Conservation (phyloP, 2,113 vertebrate genomes). For the Scalopus aquaticus region DNA sequence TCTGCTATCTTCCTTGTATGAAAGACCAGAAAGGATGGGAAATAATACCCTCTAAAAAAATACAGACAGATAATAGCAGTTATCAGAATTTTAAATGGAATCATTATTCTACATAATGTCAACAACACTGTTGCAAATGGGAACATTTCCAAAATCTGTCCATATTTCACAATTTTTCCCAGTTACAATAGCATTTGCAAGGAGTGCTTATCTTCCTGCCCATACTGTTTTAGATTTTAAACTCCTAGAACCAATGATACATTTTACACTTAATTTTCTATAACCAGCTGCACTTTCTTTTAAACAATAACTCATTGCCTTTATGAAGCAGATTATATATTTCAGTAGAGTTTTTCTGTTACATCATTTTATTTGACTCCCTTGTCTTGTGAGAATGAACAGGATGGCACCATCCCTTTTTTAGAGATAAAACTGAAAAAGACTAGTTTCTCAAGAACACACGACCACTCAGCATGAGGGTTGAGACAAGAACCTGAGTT, state of each 20-base stretch:
- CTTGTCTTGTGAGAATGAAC: background rate
- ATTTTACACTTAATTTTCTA: slow-evolving; percentile 52
- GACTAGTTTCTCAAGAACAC: background rate
- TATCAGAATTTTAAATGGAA: slow-evolving; percentile 40
- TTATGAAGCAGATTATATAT: slow-evolving; percentile 29
- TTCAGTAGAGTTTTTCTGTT: background rate
- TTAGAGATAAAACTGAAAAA: background rate
- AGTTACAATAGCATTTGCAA: background rate
- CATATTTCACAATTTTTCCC: background rate
- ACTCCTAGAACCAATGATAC: slow-evolving; percentile 14
- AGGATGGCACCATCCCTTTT: background rate
- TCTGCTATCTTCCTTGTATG: background rate
- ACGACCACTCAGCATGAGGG: background rate
- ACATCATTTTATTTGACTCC: background rate
- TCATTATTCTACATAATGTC: slow-evolving; percentile 19
- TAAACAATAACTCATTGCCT: slow-evolving; percentile 40
- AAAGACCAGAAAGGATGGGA: background rate
- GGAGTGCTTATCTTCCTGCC: background rate
- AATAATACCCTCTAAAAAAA: background rate
- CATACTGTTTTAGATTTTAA: slow-evolving; percentile 37
- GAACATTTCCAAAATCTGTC: background rate
- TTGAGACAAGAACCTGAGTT: background rate
- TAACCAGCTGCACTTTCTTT: slow-evolving; percentile 20
- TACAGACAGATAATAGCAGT: background rate
- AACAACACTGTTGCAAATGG: background rate